Evolutionary conservation across 2,888 invertebrate species (phyloP).

Genomic region (Dryadula phaetusa): DNA sequence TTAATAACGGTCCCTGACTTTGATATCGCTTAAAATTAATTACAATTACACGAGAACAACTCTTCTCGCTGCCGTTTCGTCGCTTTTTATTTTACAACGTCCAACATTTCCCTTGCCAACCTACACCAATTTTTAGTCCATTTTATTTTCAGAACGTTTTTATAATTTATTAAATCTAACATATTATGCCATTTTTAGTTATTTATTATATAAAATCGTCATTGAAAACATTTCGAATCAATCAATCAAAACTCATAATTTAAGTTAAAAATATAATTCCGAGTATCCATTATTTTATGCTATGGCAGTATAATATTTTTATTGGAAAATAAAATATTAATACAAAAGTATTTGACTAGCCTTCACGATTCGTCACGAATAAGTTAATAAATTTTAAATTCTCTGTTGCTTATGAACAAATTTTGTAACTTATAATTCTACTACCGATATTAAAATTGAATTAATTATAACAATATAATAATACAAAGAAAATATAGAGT

Average conservation of each 20-base stretch:
- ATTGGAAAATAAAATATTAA: too few species aligned
- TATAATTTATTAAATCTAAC: not conserved
- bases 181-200: too few species aligned
- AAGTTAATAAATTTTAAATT: not conserved
- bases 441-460: too few species aligned
- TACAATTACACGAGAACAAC: constrained; percentile 72
- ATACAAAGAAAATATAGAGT: too few species aligned
- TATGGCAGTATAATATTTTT: too few species aligned
- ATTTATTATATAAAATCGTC: too few species aligned
- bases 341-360: too few species aligned
- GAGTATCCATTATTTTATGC: too few species aligned
- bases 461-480: too few species aligned
- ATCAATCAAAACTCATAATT: too few species aligned
- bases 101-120: not conserved
- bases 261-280: too few species aligned
- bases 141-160: not conserved
- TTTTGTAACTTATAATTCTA: not conserved
- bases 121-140: not conserved
- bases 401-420: not conserved
- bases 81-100: not conserved
- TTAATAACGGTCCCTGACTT: constrained; percentile 74
- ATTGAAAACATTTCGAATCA: too few species aligned
- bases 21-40: constrained; percentile 77
- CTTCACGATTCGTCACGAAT: not conserved
- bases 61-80: constrained; percentile 41